Evolutionary conservation across 2,113 vertebrate species (phyloP), one percentile per base, ranked within the genome.

Genomic region (Alouatta palliata): DNA sequence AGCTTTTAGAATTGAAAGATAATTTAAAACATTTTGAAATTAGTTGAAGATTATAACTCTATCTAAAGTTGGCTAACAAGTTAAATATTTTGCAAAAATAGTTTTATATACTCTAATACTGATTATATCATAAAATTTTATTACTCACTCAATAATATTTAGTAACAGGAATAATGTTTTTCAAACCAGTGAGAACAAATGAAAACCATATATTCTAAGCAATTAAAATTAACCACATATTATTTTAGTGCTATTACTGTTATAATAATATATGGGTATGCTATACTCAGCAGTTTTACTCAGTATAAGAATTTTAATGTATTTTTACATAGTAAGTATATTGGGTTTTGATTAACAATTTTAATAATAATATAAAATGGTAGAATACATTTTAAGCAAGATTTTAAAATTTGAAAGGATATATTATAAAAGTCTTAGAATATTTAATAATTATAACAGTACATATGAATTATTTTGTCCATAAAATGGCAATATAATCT

Each of bases 221-320:
- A 93, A 94, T 90, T 97, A 94, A 95, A 96, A 95, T 83, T 90
- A 96, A 87, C 54, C 17, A 45, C 7, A 14, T 71, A 76, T 92
- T 95, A 82, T 70, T 93, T 96, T 80, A 88, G 12, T 68, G 3
- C 73, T 93, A 95, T 97, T 94, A 87, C 49, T 71, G 94, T 32
- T 82, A 70, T 90, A 97, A 88, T 94, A 91, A 95, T 80, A 89
- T 73, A 35, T 83, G 17, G 93, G 43, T 32, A 66, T 89, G 12
- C 32, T 85, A 30, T 35, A 80, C 7, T 95, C 17, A 96, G 8
- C 27, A 82, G 76, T 73, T 89, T 88, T 94, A 76, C 40, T 68
- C 10, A 56, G 12, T 43, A 90, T 88, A 71, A 75, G 16, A 20
- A 64, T 84, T 58, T 95, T 89, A 92, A 93, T 97, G 20, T 37